A percentile compares a stretch with the other conserved stretches of the same genome.
Evolutionary conservation across 2,797 vertebrate species (phyloP).

Genomic region (Lutjanus argentimaculatus): DNA sequence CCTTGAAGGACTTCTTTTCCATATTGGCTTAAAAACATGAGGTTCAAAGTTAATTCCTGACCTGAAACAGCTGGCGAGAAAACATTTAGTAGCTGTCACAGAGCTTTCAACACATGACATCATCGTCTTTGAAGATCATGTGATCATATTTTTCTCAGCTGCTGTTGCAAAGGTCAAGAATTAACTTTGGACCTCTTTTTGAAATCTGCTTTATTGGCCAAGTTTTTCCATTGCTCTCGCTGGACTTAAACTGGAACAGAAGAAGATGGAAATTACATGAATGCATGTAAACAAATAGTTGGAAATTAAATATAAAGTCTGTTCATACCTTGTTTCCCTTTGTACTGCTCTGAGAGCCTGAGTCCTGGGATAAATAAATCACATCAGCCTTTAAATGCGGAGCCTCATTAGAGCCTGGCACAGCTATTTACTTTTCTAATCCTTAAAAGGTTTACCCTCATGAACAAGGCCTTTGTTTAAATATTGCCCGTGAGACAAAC

Average conservation of each 20-base stretch:
- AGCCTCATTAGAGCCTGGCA: slow-evolving; percentile 54
- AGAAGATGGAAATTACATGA: too few relatives aligned
- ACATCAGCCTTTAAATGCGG: slow-evolving; percentile 26
- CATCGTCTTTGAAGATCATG: neutral
- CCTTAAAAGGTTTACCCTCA: slow-evolving; percentile 53
- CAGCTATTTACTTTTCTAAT: slow-evolving; percentile 69
- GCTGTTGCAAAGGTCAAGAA: neutral
- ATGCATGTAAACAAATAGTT: neutral
- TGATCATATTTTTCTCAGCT: neutral
- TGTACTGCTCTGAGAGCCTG: slow-evolving; percentile 5
- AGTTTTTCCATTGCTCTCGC: too few relatives aligned
- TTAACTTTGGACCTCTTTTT: neutral
- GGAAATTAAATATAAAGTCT: neutral
- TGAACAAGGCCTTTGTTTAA: slow-evolving; percentile 71
- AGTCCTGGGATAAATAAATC: slow-evolving; percentile 38
- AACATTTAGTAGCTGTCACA: neutral
- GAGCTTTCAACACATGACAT: neutral
- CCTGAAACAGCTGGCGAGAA: too few relatives aligned
- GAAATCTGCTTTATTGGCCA: neutral
- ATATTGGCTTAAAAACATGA: neutral
- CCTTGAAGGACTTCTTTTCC: neutral
- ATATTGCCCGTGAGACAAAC: slow-evolving; percentile 32
- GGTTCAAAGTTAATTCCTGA: neutral
- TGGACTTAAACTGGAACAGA: too few relatives aligned
- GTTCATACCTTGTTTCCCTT: neutral